A percentile compares a stretch with the other conserved stretches of the same genome.
phyloP scores from a whole-genome alignment of 2,113 vertebrate genomes.

The Physeter macrocephalus region DNA sequence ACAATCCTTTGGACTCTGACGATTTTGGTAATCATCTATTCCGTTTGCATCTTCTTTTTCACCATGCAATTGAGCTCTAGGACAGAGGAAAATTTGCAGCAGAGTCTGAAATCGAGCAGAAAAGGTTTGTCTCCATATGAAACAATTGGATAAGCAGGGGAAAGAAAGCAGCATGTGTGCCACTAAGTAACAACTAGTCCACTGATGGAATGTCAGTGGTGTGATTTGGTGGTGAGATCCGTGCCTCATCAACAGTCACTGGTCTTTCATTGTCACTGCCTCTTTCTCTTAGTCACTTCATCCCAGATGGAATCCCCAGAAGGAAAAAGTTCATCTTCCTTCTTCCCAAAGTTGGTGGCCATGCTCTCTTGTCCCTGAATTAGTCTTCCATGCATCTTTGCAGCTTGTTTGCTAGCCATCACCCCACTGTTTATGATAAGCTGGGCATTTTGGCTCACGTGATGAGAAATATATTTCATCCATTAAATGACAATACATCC shows the following conservation, averaged over 20 bases:
- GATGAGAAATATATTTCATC: neutral
- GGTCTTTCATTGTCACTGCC: neutral
- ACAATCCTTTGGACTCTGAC: neutral
- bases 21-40: neutral
- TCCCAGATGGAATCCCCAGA: neutral
- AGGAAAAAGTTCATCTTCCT: neutral
- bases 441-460: neutral
- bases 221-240: neutral
- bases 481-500: neutral
- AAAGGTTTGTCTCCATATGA: neutral
- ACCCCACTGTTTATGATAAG: neutral
- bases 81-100: neutral
- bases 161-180: neutral
- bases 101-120: constrained; percentile 9
- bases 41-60: neutral
- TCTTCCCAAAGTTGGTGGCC: neutral
- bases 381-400: neutral
- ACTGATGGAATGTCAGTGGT: neutral
- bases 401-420: neutral
- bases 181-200: neutral
- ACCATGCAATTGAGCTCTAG: neutral
- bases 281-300: neutral
- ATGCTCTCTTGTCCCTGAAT: neutral
- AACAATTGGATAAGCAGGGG: neutral
- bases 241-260: neutral